A percentile compares a stretch with the other conserved stretches of the same genome.
phyloP scores from a whole-genome alignment of 1,140 invertebrate species.

The Aethina tumida region DNA sequence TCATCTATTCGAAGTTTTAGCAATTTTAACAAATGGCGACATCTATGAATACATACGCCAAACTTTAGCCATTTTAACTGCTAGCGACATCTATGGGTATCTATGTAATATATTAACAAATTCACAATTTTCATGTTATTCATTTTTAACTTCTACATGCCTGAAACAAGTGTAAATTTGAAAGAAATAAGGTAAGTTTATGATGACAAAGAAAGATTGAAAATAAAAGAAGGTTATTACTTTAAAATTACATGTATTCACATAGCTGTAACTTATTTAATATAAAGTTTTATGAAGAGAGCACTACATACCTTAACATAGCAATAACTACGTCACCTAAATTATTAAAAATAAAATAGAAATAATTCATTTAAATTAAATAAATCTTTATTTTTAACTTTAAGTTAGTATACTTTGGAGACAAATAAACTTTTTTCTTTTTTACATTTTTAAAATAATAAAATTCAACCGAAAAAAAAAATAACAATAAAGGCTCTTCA shows the following conservation, averaged over 20 bases:
- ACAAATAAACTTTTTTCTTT: conserved; percentile 18
- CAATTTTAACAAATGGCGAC: too few species aligned
- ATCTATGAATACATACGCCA: too few species aligned
- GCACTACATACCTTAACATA: conserved; percentile 20
- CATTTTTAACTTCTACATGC: too few species aligned
- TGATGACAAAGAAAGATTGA: conserved; percentile 4
- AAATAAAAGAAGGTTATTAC: conserved; percentile 6
- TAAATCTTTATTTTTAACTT: conserved; percentile 18
- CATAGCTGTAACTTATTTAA: conserved; percentile 27
- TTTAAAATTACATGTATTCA: conserved; percentile 28
- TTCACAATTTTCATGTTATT: too few species aligned
- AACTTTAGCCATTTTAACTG: too few species aligned
- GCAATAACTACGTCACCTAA: conserved; percentile 16
- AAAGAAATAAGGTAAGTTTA: not conserved
- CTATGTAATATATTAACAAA: too few species aligned
- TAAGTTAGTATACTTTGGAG: conserved; percentile 31
- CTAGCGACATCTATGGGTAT: too few species aligned
- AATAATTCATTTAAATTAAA: conserved; percentile 19
- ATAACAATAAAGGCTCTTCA: conserved; percentile 18
- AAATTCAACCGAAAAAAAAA: conserved; percentile 21
- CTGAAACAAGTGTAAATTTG: not conserved
- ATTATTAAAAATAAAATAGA: conserved; percentile 19
- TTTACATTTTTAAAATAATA: conserved; percentile 17
- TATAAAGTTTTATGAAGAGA: conserved; percentile 25
- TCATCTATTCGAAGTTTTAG: too few species aligned